These are phyloP conservation scores for Myrmecobius fasciatus DNA, from an alignment of 2,113 vertebrate genomes.

Conservation along the genomic window DNA sequence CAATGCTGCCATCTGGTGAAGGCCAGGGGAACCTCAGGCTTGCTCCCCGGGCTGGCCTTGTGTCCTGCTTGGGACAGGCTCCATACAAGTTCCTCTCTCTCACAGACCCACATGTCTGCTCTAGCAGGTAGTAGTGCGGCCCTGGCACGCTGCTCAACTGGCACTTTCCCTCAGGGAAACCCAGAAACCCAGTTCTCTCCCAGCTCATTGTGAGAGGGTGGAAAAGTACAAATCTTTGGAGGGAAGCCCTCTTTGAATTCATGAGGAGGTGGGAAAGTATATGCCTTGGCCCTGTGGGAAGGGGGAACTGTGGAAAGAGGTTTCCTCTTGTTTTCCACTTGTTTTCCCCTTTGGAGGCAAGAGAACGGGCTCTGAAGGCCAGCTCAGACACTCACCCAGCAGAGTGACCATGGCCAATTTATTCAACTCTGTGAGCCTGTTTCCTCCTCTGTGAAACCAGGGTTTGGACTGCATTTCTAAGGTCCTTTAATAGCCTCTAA, in stretches of 20 bases:
- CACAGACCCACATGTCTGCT: background rate
- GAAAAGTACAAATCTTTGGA: background rate
- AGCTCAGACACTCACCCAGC: background rate
- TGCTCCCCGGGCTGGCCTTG: background rate
- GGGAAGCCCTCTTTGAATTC: background rate
- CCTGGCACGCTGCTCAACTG: background rate
- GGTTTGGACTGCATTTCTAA: background rate
- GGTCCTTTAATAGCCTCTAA: background rate
- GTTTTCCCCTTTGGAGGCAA: background rate
- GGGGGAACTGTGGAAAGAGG: background rate
- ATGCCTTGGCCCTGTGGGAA: background rate
- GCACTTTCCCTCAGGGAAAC: background rate
- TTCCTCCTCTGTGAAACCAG: background rate
- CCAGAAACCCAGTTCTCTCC: background rate
- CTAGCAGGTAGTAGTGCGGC: background rate
- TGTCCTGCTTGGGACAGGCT: background rate
- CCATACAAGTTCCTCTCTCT: background rate
- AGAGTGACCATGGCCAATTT: background rate
- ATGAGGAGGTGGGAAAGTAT: background rate
- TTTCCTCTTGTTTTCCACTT: background rate
- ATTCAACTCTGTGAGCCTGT: background rate
- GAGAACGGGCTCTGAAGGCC: background rate
- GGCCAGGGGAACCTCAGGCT: background rate
- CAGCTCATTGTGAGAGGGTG: background rate
- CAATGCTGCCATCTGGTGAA: constrained; percentile 1